Conservation (phyloP, 2,888 invertebrate genomes). For the Aporophyla nigra region DNA sequence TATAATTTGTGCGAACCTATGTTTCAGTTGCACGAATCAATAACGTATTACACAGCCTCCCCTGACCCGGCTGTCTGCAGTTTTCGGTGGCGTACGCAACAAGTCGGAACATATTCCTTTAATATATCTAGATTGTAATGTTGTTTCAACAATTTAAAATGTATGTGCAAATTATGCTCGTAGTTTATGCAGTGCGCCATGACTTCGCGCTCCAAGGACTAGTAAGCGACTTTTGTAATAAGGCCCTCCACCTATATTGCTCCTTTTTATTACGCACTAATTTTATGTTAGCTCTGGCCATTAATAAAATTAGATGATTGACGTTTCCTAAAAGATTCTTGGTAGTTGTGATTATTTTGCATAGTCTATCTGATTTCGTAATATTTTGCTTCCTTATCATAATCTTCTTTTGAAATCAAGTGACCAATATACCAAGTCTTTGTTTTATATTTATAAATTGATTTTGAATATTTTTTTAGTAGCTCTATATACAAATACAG, state of each 20-base stretch:
- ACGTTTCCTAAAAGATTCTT: conserved; percentile 55
- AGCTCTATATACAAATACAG: conserved; percentile 26
- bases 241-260: not conserved
- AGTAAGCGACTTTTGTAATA: conserved; percentile 5
- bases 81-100: conserved; percentile 13
- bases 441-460: conserved; percentile 49
- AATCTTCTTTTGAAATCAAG: conserved; percentile 47
- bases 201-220: conserved; percentile 3
- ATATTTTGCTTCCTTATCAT: conserved; percentile 55
- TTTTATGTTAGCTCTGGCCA: conserved; percentile 47
- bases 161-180: not conserved
- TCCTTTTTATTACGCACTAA: conserved; percentile 30
- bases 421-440: conserved; percentile 43
- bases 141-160: no score
- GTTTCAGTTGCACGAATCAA: conserved; percentile 25
- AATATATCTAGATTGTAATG: not conserved
- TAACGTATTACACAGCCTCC: conserved; percentile 6
- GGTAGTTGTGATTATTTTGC: conserved; percentile 65
- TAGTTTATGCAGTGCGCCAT: conserved; percentile 26
- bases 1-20: not conserved
- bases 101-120: not conserved
- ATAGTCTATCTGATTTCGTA: conserved; percentile 54
- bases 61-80: conserved; percentile 5
- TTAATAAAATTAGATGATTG: conserved; percentile 47
- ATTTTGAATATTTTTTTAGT: conserved; percentile 43